These are phyloP conservation scores for Passer montanus DNA, from an alignment of 2,113 vertebrate genomes.

Conservation along the genomic window DNA sequence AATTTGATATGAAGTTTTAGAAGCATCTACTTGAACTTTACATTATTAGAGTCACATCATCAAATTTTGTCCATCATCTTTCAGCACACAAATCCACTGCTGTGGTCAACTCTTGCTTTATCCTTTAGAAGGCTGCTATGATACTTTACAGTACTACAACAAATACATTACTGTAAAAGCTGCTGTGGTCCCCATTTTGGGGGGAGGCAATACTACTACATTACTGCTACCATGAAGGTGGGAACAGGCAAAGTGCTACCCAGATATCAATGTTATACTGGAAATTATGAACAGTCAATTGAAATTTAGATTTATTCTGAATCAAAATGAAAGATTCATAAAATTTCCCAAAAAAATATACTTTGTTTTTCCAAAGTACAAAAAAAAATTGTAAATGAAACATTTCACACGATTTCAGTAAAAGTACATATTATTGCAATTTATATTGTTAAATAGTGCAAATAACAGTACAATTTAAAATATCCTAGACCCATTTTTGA, in stretches of 20 bases:
- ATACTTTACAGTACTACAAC: background rate
- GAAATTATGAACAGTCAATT: background rate
- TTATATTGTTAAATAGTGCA: background rate
- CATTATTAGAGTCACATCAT: background rate
- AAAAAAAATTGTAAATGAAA: background rate
- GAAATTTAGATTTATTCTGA: constrained; percentile 22
- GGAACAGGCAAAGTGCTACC: background rate
- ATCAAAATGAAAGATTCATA: background rate
- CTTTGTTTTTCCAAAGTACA: background rate
- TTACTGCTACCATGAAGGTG: background rate
- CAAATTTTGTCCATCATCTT: background rate
- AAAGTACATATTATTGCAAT: background rate
- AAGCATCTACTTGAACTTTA: background rate
- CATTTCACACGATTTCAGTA: constrained; percentile 8
- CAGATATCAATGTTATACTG: background rate
- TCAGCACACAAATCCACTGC: background rate
- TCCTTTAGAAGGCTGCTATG: background rate
- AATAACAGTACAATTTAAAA: background rate
- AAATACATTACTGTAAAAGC: background rate
- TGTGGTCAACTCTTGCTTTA: background rate
- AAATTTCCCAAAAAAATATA: background rate
- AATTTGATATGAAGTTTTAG: background rate
- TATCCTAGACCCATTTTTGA: background rate
- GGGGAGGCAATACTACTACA: background rate
- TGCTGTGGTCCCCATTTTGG: background rate